A percentile compares a stretch with the other conserved stretches of the same genome.
Conservation (phyloP, 2,888 invertebrate species). For the Augochlorella aurata region DNA sequence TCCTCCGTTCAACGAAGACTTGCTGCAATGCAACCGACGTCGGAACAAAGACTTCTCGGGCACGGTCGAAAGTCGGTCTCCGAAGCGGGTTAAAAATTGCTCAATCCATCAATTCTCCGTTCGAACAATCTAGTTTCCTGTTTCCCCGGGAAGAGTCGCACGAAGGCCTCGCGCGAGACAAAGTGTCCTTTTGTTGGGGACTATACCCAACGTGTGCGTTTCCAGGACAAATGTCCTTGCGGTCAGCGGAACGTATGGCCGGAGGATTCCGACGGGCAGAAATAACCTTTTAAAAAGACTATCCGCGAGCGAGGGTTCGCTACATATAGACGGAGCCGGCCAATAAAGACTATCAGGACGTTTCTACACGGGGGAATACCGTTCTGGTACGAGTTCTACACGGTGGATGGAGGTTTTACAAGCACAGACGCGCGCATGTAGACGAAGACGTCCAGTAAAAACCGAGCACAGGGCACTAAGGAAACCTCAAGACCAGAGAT, state of each 20-base stretch:
- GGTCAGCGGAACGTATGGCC: slow-evolving; percentile 1
- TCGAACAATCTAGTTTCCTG: neutral
- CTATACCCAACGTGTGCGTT: neutral
- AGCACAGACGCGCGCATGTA: neutral
- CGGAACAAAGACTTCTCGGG: neutral
- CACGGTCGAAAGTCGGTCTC: neutral
- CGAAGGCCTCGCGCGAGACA: neutral
- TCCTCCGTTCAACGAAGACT: neutral
- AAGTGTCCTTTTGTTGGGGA: neutral
- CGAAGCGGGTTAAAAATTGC: neutral
- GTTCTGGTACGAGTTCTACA: neutral
- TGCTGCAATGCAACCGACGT: neutral
- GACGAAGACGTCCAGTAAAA: slow-evolving; percentile 4
- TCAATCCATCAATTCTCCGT: neutral
- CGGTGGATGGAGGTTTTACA: neutral
- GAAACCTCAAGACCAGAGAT: slow-evolving; percentile 5
- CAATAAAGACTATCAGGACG: neutral
- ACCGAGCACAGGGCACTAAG: neutral
- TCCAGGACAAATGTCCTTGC: neutral
- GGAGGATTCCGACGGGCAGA: neutral
- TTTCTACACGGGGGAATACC: neutral
- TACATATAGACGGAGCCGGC: neutral
- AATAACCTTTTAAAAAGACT: slow-evolving; percentile 4
- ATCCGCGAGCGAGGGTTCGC: neutral
- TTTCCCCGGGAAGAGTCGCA: no score